phyloP scores from a whole-genome alignment of 1,140 invertebrate genomes.

The Aphelenchoides avenae region DNA sequence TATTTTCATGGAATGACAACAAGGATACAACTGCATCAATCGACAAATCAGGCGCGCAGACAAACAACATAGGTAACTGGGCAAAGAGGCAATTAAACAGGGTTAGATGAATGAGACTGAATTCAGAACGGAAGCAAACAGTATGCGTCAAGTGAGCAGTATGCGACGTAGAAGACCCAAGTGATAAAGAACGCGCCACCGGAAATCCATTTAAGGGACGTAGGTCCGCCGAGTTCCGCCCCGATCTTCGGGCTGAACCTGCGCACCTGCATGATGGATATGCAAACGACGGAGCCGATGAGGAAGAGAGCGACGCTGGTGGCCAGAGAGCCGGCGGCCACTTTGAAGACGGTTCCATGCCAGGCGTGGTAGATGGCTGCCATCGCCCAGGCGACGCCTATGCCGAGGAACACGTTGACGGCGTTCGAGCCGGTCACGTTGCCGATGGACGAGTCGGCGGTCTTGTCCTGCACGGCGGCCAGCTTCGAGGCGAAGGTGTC shows the following conservation, averaged over 20 bases:
- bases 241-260: constrained; percentile 65
- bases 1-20: too few relatives aligned
- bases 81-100: too few relatives aligned
- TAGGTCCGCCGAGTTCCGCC: constrained; percentile 88
- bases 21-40: too few relatives aligned
- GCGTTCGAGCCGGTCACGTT: constrained; percentile 94
- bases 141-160: constrained; percentile 48
- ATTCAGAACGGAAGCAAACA: too few relatives aligned
- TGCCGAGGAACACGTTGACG: constrained; percentile 78
- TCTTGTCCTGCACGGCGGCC: constrained; percentile 89
- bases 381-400: constrained; percentile 56
- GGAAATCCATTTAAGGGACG: constrained; percentile 70
- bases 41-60: too few relatives aligned
- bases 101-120: too few relatives aligned
- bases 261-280: constrained; percentile 21
- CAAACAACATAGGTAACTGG: too few relatives aligned
- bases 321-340: constrained; percentile 59
- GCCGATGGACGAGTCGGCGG: constrained; percentile 91
- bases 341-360: constrained; percentile 40
- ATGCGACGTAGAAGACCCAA: constrained; percentile 64
- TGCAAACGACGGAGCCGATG: constrained; percentile 53
- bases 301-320: constrained; percentile 65
- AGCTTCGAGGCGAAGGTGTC: constrained; percentile 98
- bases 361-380: constrained; percentile 45
- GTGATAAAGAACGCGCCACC: constrained; percentile 74